These are phyloP conservation scores for Diuraphis noxia DNA, from an alignment of 1,140 invertebrate genomes.

Conservation along the genomic window DNA sequence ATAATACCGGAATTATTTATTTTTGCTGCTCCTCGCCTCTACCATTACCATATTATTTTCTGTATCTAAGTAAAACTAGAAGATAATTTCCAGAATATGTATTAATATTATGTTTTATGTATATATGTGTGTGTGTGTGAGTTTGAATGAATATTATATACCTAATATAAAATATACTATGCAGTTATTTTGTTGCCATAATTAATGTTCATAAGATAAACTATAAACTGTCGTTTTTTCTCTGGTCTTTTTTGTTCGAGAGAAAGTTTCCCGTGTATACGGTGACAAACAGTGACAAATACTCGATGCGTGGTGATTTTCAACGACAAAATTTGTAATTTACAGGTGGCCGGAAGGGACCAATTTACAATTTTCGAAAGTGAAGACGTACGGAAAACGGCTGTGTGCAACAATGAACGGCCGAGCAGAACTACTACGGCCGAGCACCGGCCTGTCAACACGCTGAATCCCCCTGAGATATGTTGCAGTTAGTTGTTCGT, in stretches of 20 bases:
- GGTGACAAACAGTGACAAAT: not conserved
- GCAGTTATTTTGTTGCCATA: not conserved
- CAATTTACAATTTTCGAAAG: slow-evolving; percentile 3
- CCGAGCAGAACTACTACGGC: not conserved
- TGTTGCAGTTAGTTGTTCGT: not conserved
- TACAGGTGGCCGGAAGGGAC: not conserved
- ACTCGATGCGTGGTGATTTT: not conserved
- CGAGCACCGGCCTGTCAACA: not conserved
- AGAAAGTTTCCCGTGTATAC: not conserved
- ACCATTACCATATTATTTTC: not conserved
- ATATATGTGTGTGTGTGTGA: too few relatives aligned
- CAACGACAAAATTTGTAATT: not conserved
- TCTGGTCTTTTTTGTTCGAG: not conserved
- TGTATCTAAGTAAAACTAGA: not conserved
- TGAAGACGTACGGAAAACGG: not conserved
- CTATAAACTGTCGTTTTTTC: not conserved
- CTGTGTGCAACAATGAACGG: not conserved
- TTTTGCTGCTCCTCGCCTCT: not conserved
- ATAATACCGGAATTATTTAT: not conserved
- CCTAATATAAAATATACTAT: not conserved
- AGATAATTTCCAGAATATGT: not conserved
- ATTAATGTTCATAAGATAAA: not conserved
- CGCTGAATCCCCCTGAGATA: not conserved
- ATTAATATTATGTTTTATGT: not conserved
- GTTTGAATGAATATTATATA: not conserved